Conservation (phyloP, 2,113 vertebrate genomes). For the Brevimyrus niger region DNA sequence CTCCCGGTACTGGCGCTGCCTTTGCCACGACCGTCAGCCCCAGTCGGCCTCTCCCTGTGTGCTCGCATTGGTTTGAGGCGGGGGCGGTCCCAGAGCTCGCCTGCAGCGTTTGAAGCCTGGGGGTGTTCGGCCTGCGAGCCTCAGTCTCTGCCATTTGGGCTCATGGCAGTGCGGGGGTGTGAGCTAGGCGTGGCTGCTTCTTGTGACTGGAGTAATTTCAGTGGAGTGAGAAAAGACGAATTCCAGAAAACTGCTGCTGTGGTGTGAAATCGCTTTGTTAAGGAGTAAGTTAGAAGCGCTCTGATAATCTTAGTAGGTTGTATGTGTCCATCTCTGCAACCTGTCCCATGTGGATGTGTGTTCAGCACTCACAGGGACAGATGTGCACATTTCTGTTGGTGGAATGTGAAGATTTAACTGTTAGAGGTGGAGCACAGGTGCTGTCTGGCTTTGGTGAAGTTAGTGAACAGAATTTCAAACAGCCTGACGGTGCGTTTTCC, state of each 20-base stretch:
- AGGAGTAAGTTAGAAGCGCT: background rate
- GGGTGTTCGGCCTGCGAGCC: background rate
- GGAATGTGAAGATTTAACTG: background rate
- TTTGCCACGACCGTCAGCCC: background rate
- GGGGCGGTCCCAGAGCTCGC: background rate
- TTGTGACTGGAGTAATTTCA: too few species aligned
- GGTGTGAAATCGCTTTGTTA: background rate
- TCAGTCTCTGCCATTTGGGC: background rate
- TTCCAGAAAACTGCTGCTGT: background rate
- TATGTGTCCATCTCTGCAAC: background rate
- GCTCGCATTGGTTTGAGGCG: background rate
- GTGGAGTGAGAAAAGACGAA: background rate
- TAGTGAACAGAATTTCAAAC: background rate
- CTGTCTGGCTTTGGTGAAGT: background rate
- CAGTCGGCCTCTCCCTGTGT: background rate
- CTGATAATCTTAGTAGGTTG: background rate
- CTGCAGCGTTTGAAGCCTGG: background rate
- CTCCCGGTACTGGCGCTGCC: background rate
- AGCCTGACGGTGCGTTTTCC: background rate
- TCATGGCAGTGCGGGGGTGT: background rate
- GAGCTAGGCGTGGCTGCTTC: background rate
- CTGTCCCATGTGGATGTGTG: background rate
- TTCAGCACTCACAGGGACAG: background rate
- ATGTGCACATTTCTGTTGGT: background rate
- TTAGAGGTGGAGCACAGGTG: background rate